These are phyloP conservation scores for Nephrotoma guestfalica DNA, from an alignment of 2,888 invertebrate genomes.

Conservation along the genomic window DNA sequence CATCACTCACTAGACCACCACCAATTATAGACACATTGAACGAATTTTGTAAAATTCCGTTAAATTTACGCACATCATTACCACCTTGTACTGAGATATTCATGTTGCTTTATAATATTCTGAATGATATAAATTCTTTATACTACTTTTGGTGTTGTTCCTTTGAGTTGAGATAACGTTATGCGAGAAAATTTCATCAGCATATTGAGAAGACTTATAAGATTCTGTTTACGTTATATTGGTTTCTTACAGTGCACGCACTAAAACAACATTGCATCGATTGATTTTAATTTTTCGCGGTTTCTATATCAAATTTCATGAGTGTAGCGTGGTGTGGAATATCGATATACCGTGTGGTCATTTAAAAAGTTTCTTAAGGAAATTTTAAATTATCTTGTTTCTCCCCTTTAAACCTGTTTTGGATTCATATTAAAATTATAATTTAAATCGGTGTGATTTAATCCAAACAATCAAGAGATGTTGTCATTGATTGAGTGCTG, in stretches of 20 bases:
- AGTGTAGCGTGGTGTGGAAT: too few species aligned
- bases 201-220: neutral
- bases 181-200: neutral
- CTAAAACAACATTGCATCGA: neutral
- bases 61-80: neutral
- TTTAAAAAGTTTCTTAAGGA: too few species aligned
- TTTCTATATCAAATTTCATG: neutral
- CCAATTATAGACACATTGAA: constrained; percentile 41
- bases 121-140: neutral
- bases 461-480: too few species aligned
- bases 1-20: constrained; percentile 54
- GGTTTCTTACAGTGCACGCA: neutral
- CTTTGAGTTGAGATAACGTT: neutral
- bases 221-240: neutral
- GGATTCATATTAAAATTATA: too few species aligned
- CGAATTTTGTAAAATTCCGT: neutral
- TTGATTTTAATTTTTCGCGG: neutral
- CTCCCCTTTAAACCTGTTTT: too few species aligned
- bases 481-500: too few species aligned
- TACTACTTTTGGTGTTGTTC: neutral
- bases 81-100: neutral
- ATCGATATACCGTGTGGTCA: too few species aligned
- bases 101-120: too few species aligned
- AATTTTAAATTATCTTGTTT: too few species aligned
- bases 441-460: too few species aligned